Percentiles rank a stretch among this genome's conserved stretches.
Evolutionary conservation across 2,113 vertebrate genomes (phyloP).

Genomic region (Noturus placidus): DNA sequence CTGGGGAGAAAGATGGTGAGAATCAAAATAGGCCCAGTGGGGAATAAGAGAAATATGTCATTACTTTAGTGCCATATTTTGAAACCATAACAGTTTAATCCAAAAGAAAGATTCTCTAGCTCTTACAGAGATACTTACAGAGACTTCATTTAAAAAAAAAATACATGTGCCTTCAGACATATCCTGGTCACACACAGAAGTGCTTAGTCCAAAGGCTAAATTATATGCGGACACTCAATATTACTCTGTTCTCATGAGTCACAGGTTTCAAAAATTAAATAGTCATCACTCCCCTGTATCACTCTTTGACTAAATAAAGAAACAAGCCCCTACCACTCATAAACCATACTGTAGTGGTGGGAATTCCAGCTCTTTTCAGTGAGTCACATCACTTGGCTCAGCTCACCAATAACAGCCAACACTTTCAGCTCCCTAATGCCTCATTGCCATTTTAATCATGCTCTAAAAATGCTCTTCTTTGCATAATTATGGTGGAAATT

Average conservation of each 20-base stretch:
- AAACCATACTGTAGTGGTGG: neutral
- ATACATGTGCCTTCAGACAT: no score
- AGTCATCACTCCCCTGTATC: neutral
- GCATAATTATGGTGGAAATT: constrained; percentile 12
- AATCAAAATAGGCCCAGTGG: constrained; percentile 47
- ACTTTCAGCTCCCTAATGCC: neutral
- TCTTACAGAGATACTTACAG: neutral
- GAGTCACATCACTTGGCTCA: neutral
- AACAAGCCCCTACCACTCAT: neutral
- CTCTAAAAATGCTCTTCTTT: constrained; percentile 14
- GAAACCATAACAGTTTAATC: neutral
- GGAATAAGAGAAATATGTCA: constrained; percentile 30
- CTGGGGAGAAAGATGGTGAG: constrained; percentile 25
- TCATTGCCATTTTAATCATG: constrained; percentile 24
- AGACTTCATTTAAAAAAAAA: neutral
- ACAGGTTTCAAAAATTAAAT: neutral
- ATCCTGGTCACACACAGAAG: neutral
- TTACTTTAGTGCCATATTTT: neutral
- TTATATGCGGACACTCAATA: neutral
- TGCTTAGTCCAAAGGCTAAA: neutral
- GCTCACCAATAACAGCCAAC: neutral
- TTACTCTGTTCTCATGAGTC: neutral
- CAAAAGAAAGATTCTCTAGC: neutral
- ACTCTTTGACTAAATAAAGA: no score
- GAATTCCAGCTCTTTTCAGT: neutral